Conservation (phyloP, 2,113 vertebrate species). For the Syngnathus typhle region DNA sequence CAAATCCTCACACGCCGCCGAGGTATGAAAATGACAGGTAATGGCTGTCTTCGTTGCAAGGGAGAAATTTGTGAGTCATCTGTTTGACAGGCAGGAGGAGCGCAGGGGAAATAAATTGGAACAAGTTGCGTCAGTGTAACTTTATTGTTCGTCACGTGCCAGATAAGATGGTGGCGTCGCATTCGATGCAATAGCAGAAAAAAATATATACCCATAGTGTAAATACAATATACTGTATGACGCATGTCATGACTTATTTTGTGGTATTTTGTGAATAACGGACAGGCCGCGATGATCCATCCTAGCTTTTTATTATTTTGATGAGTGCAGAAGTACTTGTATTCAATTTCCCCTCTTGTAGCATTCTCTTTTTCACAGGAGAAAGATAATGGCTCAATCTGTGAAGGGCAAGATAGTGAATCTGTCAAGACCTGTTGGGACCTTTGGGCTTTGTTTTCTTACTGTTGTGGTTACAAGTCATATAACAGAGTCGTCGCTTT, state of each 20-base stretch:
- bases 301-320: slow-evolving; percentile 40
- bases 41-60: slow-evolving; percentile 34
- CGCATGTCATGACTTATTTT: neutral
- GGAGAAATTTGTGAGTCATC: slow-evolving; percentile 49
- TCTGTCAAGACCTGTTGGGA: slow-evolving; percentile 35
- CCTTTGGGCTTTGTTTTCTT: slow-evolving; percentile 31
- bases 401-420: slow-evolving; percentile 24
- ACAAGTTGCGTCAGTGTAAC: slow-evolving; percentile 46
- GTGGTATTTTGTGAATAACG: slow-evolving; percentile 32
- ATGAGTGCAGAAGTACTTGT: slow-evolving; percentile 19
- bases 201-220: slow-evolving; percentile 10
- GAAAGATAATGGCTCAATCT: slow-evolving; percentile 13
- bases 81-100: slow-evolving; percentile 42
- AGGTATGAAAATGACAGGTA: slow-evolving; percentile 51
- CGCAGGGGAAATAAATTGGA: slow-evolving; percentile 47
- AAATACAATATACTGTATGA: neutral
- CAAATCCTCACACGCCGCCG: slow-evolving; percentile 18
- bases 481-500: slow-evolving; percentile 30
- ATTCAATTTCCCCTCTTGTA: neutral
- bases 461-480: slow-evolving; percentile 19
- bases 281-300: slow-evolving; percentile 38
- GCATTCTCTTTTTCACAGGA: slow-evolving; percentile 2
- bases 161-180: neutral
- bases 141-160: slow-evolving; percentile 31
- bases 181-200: slow-evolving; percentile 24